Evolutionary conservation across 2,888 invertebrate species (phyloP), one percentile per base, ranked within the genome.

Genomic region (Belgica antarctica): DNA sequence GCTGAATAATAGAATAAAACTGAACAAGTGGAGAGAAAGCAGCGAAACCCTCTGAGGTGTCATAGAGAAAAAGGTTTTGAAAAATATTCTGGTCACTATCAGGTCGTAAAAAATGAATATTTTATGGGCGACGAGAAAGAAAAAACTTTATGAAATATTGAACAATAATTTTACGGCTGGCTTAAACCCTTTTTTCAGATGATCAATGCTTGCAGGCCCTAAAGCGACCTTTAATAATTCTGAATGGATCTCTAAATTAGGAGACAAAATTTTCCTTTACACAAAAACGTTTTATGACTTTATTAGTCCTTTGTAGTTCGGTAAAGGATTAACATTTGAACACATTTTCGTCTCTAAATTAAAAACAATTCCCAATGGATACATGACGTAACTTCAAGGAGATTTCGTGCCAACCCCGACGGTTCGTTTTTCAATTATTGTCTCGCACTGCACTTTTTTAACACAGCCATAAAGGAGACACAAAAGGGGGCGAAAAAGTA

Each of bases 101-200:
- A 34, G 63, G 63, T 41, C 41, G 34, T 63, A 66, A 66, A 66
- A 63, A 25, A 66, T 66, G 22, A 47, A 66, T 66, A 66, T 66
- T 66, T 66, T 27, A 47, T 46, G 10, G 31, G 12, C 8, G 24
- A 15, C 22, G 52, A 52, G 24, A 19, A 52, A 52, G 4, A 46
- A 3, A 12, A 46, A 46, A 46, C 3, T 46, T 46, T 52, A 15
- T 52, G 52, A 52, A 19, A 52, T 52, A 22, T 52, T 24, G 19
- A 52, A 52, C 19, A 15, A 52, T 19, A 52, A 52, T 41, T 41
- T 41, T 41, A 41, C 15, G 41, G 41, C 41, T 12, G 12, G 41
- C 41, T 41, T 41, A 52, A 52, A 52, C 52, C 52, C 52, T 24
- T 52, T 52, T 34, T 34, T 34, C 34, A 8, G 8, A 34, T n/a